phyloP scores from a whole-genome alignment of 2,888 invertebrate genomes.

The Macrosiphum euphorbiae region DNA sequence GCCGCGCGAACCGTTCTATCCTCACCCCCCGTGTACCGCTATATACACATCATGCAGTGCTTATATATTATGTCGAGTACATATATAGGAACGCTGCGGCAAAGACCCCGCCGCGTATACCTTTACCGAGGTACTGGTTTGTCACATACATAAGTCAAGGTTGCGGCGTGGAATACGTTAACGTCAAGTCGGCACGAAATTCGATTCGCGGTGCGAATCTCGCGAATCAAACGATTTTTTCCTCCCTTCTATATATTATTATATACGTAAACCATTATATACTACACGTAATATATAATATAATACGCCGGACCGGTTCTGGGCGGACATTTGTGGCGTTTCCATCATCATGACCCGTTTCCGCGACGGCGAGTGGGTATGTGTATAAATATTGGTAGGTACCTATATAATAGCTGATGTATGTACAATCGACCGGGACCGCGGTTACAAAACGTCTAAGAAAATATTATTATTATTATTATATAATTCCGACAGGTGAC shows the following conservation, averaged over 20 bases:
- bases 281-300: conserved; percentile 9
- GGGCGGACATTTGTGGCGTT: conserved; percentile 14
- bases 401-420: neutral
- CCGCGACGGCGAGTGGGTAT: neutral
- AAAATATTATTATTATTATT: conserved; percentile 10
- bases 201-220: conserved; percentile 33
- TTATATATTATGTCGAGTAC: neutral
- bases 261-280: neutral
- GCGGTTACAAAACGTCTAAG: conserved; percentile 19
- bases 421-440: neutral
- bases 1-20: neutral
- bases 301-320: neutral
- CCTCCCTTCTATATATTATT: neutral
- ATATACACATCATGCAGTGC: neutral
- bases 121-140: conserved; percentile 24
- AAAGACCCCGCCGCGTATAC: neutral
- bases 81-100: neutral
- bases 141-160: conserved; percentile 34
- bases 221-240: conserved; percentile 49
- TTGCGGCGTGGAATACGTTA: conserved; percentile 21
- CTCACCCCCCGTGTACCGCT: neutral
- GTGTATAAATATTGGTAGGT: neutral
- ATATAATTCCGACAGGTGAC: conserved; percentile 27
- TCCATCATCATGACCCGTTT: conserved; percentile 30
- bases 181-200: conserved; percentile 24